A percentile compares a stretch with the other conserved stretches of the same genome.
phyloP scores from a whole-genome alignment of 2,888 invertebrate species.

The Meandrusa payeni region DNA sequence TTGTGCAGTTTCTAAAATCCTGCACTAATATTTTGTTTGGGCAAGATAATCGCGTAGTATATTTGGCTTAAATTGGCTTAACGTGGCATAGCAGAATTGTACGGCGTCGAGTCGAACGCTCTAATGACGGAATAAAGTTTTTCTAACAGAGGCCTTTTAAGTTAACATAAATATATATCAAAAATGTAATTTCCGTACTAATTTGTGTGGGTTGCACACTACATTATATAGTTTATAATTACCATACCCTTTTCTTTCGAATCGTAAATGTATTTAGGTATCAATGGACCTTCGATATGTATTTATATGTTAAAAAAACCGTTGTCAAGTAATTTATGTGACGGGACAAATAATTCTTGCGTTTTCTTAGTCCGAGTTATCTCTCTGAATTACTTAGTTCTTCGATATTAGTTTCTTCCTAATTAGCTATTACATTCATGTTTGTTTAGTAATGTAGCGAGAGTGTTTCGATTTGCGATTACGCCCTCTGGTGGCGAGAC shows the following conservation, averaged over 20 bases:
- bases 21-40: no score
- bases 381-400: conserved; percentile 57
- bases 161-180: conserved; percentile 28
- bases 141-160: conserved; percentile 48
- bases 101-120: conserved; percentile 21
- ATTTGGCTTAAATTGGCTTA: conserved; percentile 18
- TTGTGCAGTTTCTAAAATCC: no score
- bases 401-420: conserved; percentile 62
- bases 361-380: conserved; percentile 28
- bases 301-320: neutral
- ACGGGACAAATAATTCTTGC: conserved; percentile 11
- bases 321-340: conserved; percentile 9
- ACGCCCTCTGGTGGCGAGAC: no score
- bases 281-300: conserved; percentile 5
- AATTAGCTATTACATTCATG: conserved; percentile 56
- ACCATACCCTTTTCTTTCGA: neutral
- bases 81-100: neutral
- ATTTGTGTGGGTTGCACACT: conserved; percentile 10
- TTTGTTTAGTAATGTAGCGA: conserved; percentile 40
- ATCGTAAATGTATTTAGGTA: conserved; percentile 4
- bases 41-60: no score
- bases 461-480: conserved; percentile 32
- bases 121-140: conserved; percentile 29
- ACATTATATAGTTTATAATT: conserved; percentile 8
- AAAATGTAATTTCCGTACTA: conserved; percentile 5